Evolutionary conservation across 2,888 invertebrate species (phyloP).

Genomic region (Merodon equestris): DNA sequence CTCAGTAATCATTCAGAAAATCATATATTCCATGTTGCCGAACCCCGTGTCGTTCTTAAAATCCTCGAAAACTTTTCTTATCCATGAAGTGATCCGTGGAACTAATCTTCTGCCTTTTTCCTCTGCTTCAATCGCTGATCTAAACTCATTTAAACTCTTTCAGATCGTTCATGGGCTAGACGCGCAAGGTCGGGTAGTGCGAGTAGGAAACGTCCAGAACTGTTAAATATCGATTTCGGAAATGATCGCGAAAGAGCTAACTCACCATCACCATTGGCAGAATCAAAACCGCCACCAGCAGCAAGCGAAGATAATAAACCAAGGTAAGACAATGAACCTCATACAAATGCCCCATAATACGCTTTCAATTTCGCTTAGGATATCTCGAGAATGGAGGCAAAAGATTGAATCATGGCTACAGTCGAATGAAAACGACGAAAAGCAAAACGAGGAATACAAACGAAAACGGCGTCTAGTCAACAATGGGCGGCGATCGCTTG

Average conservation of each 20-base stretch:
- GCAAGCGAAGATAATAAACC: slow-evolving; percentile 80
- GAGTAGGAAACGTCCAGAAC: slow-evolving; percentile 87
- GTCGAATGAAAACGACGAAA: slow-evolving; percentile 90
- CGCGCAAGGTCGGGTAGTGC: slow-evolving; percentile 85
- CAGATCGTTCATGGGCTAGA: slow-evolving; percentile 93
- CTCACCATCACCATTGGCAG: slow-evolving; percentile 83
- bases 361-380: slow-evolving; percentile 70
- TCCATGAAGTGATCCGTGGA: too few species aligned
- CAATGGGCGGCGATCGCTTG: slow-evolving; percentile 86
- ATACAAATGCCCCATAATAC: background rate
- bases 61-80: too few species aligned
- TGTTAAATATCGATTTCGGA: slow-evolving; percentile 86
- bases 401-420: slow-evolving; percentile 95
- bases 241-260: slow-evolving; percentile 86
- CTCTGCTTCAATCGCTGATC: too few species aligned
- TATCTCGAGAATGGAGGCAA: slow-evolving; percentile 89
- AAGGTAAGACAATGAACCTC: slow-evolving; percentile 77
- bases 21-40: too few species aligned
- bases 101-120: too few species aligned
- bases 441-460: slow-evolving; percentile 85
- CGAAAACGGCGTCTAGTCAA: slow-evolving; percentile 84
- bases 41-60: too few species aligned
- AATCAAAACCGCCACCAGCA: slow-evolving; percentile 71
- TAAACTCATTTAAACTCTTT: background rate
- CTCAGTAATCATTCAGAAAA: too few species aligned